Evolutionary conservation across 2,888 invertebrate genomes (phyloP), one percentile per base, ranked within the genome.

Genomic region (Oligia latruncula): DNA sequence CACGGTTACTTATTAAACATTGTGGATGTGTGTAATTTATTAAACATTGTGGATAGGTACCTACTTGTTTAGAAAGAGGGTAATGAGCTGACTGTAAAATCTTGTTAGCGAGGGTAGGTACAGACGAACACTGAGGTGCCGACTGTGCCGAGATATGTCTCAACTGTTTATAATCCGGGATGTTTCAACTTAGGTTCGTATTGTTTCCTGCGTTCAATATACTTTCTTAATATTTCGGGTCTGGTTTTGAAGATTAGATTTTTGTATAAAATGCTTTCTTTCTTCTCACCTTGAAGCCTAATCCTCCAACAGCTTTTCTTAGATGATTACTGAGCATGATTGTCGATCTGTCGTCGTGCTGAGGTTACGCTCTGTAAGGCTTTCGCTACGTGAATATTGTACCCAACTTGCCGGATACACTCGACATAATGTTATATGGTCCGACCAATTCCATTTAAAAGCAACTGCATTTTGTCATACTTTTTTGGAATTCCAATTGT

Each of bases 1-100:
- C 96, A 95, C 94, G 95, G 96, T 95, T 95, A 92, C 94, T 93
- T 95, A 95, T 95, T 95, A 94, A 91, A 93, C 91, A 92, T 94
- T 94, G 91, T 94, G 90, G 70, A 68, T 40, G 40, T 46, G 11
- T 46, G 46, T 46, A 46, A 46, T 46, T 46, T 46, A 46, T 46
- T 46, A 46, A 46, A 46, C 46, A 46, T 11, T 46, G 11, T 46
- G 11, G 46, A 46, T 46, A 40, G 40, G 40, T 40, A 40, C 4
- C 4, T 87, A 88, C 85, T 85, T 87, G 90, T 92, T 92, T 90
- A 92, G 90, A 90, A 91, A 88, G 88, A 87, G 86, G 92, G 92
- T 94, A 94, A 93, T 93, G 90, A 93, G 92, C 89, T 83, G 83
- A 86, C 85, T 89, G 92, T 92, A 89, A 90, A 84, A 87, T 86